These are phyloP conservation scores for Chrysochloris asiatica DNA, from an alignment of 2,113 vertebrate species.

Conservation along the genomic window DNA sequence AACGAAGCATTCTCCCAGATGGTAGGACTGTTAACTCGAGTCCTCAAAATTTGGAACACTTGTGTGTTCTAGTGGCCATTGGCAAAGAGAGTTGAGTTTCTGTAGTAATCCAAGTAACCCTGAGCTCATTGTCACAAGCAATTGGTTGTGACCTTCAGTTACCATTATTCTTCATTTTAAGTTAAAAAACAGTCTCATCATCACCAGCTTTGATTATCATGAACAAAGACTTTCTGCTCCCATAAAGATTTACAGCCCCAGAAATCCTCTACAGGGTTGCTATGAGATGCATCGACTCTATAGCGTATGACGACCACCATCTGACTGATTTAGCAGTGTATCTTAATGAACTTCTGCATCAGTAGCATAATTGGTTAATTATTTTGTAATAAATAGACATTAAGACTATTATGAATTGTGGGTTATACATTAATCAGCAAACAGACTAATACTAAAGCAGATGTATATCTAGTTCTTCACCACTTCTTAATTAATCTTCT, in stretches of 20 bases:
- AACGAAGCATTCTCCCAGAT: background rate
- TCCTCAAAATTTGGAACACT: background rate
- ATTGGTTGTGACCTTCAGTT: fast-evolving
- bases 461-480: background rate
- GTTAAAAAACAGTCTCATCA: background rate
- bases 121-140: background rate
- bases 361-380: background rate
- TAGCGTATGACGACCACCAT: too few relatives aligned
- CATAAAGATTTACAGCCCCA: too few relatives aligned
- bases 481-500: background rate
- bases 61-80: background rate
- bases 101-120: background rate
- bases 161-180: background rate
- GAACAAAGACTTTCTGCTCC: too few relatives aligned
- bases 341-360: conserved; percentile 26
- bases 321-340: background rate
- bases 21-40: too few relatives aligned
- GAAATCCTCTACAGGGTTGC: too few relatives aligned
- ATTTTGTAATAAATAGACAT: too few relatives aligned
- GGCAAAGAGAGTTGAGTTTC: too few relatives aligned
- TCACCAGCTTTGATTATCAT: background rate
- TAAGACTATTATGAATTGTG: background rate
- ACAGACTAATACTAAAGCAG: background rate
- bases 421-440: background rate
- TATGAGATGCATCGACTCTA: too few relatives aligned